A percentile compares a stretch with the other conserved stretches of the same genome.
phyloP scores from a whole-genome alignment of 2,888 invertebrate species.

The Machimus rusticus region DNA sequence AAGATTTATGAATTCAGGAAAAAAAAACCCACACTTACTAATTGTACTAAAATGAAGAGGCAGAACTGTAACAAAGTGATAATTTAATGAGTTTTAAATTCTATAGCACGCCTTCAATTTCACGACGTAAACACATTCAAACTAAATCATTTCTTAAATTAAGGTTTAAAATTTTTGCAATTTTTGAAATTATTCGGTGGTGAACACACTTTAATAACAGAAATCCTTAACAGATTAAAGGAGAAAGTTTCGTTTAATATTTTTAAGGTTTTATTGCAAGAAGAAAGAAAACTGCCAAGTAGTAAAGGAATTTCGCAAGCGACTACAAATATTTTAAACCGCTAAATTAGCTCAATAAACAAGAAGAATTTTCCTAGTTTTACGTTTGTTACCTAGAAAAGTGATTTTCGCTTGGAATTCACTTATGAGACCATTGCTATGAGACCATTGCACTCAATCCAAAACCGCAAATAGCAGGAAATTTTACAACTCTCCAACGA shows the following conservation, averaged over 20 bases:
- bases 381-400: background rate
- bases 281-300: too few species aligned
- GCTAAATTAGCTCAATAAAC: background rate
- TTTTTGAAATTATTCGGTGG: too few species aligned
- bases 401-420: background rate
- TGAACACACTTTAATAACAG: too few species aligned
- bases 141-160: background rate
- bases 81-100: background rate
- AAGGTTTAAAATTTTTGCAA: too few species aligned
- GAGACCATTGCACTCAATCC: background rate
- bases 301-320: too few species aligned
- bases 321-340: background rate
- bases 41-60: background rate
- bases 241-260: too few species aligned
- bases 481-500: background rate
- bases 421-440: background rate
- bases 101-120: background rate
- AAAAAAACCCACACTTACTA: background rate
- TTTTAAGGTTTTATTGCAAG: too few species aligned
- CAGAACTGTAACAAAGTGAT: background rate
- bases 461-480: background rate
- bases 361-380: background rate
- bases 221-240: too few species aligned
- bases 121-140: background rate
- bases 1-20: background rate